Percentiles rank a stretch among this genome's conserved stretches.
Conservation (phyloP, 2,888 invertebrate genomes). For the Rhagophthalmus giganteus region DNA sequence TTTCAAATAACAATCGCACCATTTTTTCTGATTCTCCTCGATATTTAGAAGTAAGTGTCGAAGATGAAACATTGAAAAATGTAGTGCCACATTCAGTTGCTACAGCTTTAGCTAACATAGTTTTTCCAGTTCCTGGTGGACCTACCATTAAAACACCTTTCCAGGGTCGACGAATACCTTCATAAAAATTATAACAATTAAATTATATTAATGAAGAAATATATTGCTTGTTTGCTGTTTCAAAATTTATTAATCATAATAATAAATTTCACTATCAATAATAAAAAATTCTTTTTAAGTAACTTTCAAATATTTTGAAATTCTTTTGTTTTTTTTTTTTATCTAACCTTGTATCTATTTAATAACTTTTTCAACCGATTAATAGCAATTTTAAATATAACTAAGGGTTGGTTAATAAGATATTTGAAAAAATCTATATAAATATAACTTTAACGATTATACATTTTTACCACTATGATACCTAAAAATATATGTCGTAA, state of each 20-base stretch:
- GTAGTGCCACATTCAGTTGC: constrained; percentile 98
- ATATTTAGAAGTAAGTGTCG: constrained; percentile 97
- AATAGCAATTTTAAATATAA: too few relatives aligned
- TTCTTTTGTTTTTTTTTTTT: too few relatives aligned
- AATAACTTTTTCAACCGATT: too few relatives aligned
- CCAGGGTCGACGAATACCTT: constrained; percentile 93
- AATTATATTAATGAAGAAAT: background rate
- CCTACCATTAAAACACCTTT: constrained; percentile 95
- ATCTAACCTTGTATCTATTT: too few relatives aligned
- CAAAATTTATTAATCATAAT: background rate
- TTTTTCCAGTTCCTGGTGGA: constrained; percentile 92
- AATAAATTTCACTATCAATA: too few relatives aligned
- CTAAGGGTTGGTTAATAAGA: too few relatives aligned
- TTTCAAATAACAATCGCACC: constrained; percentile 93
- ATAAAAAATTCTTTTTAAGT: too few relatives aligned
- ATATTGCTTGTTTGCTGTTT: background rate
- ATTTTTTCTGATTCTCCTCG: constrained; percentile 99
- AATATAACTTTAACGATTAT: too few relatives aligned
- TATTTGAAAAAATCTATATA: too few relatives aligned
- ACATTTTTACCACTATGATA: too few relatives aligned
- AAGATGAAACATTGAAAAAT: constrained; percentile 96
- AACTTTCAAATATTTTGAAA: too few relatives aligned
- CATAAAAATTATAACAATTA: constrained; percentile 5
- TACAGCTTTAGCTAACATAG: constrained; percentile 96
- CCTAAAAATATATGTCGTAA: too few relatives aligned